Percentiles rank a stretch among this genome's conserved stretches.
These are phyloP conservation scores for Drosophila tripunctata DNA, from an alignment of 2,888 invertebrate genomes.

Conservation along the genomic window DNA sequence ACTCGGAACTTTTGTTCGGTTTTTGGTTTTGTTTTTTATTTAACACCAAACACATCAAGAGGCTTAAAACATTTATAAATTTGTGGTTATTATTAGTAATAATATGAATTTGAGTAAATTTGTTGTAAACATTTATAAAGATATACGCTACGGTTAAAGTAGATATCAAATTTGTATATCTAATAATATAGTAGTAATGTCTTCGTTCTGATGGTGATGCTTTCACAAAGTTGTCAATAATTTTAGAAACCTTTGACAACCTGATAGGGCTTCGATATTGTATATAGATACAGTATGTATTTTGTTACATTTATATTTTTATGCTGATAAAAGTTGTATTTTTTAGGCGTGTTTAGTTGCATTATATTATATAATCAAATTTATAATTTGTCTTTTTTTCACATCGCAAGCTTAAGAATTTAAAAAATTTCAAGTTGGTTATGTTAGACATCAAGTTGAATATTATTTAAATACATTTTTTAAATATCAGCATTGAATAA, in stretches of 20 bases:
- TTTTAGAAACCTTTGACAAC: conserved; percentile 7
- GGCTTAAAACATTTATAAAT: conserved; percentile 63
- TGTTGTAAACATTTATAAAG: conserved; percentile 47
- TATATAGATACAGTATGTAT: neutral
- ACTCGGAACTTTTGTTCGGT: neutral
- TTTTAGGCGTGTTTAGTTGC: conserved; percentile 12
- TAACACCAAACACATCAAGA: conserved; percentile 75
- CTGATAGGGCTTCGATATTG: neutral
- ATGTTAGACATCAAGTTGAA: conserved; percentile 54
- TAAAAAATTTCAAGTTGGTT: conserved; percentile 11
- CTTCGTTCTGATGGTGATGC: conserved; percentile 4
- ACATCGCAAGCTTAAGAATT: conserved; percentile 1
- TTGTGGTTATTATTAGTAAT: conserved; percentile 39
- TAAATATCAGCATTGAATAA: neutral
- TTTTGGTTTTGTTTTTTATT: conserved; percentile 63
- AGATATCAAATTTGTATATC: conserved; percentile 2
- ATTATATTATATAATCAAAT: conserved; percentile 8
- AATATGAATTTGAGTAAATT: conserved; percentile 14
- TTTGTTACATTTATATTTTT: neutral
- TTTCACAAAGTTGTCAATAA: conserved; percentile 19
- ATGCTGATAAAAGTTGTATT: neutral
- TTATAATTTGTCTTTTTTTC: conserved; percentile 7
- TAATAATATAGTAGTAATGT: neutral
- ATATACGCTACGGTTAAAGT: conserved; percentile 17
- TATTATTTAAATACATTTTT: conserved; percentile 21